Evolutionary conservation across 2,113 vertebrate species (phyloP), one percentile per base, ranked within the genome.

Genomic region (Pterophyllum scalare): DNA sequence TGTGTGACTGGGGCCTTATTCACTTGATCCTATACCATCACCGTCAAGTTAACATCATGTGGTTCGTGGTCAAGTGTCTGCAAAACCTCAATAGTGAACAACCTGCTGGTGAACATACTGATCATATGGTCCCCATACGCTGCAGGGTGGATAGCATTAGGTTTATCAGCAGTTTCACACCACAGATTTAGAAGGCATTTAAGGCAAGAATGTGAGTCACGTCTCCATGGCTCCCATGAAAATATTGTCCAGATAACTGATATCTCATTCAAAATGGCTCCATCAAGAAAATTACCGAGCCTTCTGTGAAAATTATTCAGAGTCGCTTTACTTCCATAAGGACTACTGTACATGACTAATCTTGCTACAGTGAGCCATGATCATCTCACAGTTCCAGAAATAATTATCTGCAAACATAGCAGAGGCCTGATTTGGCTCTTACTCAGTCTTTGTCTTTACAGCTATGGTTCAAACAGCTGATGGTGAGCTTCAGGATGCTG

Each of bases 401-500:
- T 28, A 28, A 31, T 52, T 28, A 70, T 20, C 65, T 28, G 6
- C 24, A 70, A 52, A 52, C 2, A 28, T 52, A 70, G 3, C 65
- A 31, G 65, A 70, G 24, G 24, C 65, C 5, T 31, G 43, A 52
- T 70, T 31, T 70, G 17, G 43, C 40, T 52, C 49, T 52, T 52
- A 26, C 52, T 70, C 17, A 31, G 24, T 70, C 43, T 56, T 87
- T 91, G 5, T 88, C 40, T 79, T 87, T 79, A 35, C 87, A 95
- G 94, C 74, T 94, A 62, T 94, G 94, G 93, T 57, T 89, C 54
- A 93, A 93, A 54, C 84, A 95, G 65, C 9, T 95, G 83, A 90
- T 95, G 94, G 79, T 93, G 88, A 91, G 88, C 89, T 95, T 95
- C 90, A 93, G 87, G 89, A 93, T 87, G 62, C 19, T 97, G 92